These are phyloP conservation scores for Rallus crepitans DNA, from an alignment of 2,797 vertebrate species.

Conservation along the genomic window DNA sequence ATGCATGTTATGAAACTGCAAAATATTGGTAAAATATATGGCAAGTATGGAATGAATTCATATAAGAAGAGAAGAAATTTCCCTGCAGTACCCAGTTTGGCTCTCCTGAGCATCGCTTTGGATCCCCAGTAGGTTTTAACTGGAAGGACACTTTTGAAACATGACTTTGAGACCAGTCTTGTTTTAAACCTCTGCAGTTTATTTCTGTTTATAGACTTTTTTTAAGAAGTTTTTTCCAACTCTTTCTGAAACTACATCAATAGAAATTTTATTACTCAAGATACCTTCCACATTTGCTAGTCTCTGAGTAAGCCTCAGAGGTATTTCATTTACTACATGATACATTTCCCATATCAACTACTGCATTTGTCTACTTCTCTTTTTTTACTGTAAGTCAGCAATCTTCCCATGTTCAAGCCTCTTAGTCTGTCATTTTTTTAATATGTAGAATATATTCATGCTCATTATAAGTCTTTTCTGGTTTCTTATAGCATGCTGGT, in stretches of 20 bases:
- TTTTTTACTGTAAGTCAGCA: background rate
- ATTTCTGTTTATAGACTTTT: too few species aligned
- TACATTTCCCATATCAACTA: background rate
- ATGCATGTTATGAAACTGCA: background rate
- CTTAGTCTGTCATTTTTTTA: background rate
- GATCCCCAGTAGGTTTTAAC: background rate
- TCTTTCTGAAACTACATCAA: background rate
- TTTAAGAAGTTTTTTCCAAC: background rate
- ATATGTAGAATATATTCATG: background rate
- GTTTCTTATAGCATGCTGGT: background rate
- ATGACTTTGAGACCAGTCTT: background rate
- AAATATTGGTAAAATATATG: constrained; percentile 53
- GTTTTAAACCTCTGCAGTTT: too few species aligned
- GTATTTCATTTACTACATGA: background rate
- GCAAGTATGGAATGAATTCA: background rate
- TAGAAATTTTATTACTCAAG: background rate
- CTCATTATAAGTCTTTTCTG: background rate
- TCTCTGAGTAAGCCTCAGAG: background rate
- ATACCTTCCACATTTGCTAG: background rate
- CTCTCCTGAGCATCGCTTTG: background rate
- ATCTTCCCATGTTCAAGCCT: background rate
- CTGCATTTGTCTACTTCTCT: background rate
- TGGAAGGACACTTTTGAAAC: background rate
- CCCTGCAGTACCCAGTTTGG: background rate
- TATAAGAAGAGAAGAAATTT: background rate